Percentiles rank a stretch among this genome's conserved stretches.
These are phyloP conservation scores for Ictalurus punctatus DNA, from an alignment of 2,113 vertebrate species.

Conservation along the genomic window DNA sequence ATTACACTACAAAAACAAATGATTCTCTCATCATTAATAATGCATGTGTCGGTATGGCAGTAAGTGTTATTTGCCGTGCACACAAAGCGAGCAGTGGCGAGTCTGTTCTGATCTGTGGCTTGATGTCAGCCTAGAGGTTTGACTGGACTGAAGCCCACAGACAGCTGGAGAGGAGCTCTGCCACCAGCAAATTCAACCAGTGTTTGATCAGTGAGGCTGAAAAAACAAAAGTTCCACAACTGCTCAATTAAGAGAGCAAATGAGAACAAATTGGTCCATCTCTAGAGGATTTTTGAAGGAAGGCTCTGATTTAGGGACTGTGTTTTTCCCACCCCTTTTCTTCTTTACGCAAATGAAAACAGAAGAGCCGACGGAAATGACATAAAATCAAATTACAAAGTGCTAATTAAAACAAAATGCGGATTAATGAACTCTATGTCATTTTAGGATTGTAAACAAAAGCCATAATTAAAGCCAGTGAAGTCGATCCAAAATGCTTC, in stretches of 20 bases:
- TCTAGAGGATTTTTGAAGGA: conserved; percentile 17
- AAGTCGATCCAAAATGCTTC: neutral
- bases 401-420: neutral
- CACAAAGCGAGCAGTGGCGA: neutral
- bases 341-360: neutral
- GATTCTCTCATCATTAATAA: neutral
- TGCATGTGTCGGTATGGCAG: neutral
- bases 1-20: conserved; percentile 1
- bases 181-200: conserved; percentile 23
- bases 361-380: neutral
- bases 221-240: conserved; percentile 33
- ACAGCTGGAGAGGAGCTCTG: conserved; percentile 32
- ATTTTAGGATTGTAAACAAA: conserved; percentile 3
- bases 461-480: neutral
- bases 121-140: conserved; percentile 38
- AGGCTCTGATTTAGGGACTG: conserved; percentile 14
- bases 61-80: conserved; percentile 1
- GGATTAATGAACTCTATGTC: neutral
- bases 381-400: neutral
- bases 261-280: conserved; percentile 13
- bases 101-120: conserved; percentile 19
- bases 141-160: conserved; percentile 39
- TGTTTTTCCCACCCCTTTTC: neutral
- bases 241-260: conserved; percentile 37
- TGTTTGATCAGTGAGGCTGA: conserved; percentile 36